phyloP scores from a whole-genome alignment of 2,888 invertebrate genomes.

The Harmothoe impar region DNA sequence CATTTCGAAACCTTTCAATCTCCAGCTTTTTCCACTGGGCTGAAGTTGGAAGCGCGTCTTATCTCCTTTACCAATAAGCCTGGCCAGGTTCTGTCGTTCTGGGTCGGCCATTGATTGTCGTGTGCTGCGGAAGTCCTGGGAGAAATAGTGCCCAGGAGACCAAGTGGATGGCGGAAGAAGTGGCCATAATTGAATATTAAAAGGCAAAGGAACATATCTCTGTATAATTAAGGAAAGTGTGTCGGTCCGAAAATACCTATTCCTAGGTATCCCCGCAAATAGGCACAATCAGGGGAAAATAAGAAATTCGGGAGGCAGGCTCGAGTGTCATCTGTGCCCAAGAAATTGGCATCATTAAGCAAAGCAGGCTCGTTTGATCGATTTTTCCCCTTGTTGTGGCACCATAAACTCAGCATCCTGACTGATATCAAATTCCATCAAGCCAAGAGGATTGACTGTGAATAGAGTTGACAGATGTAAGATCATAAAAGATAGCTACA shows the following conservation, averaged over 20 bases:
- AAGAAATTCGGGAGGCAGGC: background rate
- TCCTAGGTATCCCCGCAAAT: background rate
- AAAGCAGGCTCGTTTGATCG: background rate
- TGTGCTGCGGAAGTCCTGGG: background rate
- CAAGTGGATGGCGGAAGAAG: constrained; percentile 9
- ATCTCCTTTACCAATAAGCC: constrained; percentile 9
- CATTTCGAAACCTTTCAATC: constrained; percentile 30
- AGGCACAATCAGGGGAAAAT: background rate
- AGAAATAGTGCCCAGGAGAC: background rate
- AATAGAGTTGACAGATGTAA: background rate
- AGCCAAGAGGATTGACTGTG: background rate
- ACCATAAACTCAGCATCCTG: background rate
- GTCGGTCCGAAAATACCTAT: background rate
- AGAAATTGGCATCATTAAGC: constrained; percentile 26
- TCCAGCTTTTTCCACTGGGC: background rate
- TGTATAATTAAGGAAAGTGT: background rate
- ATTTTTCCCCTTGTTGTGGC: background rate
- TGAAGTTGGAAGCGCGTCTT: background rate
- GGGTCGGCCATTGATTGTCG: background rate
- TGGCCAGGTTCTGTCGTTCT: background rate
- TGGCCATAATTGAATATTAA: constrained; percentile 17
- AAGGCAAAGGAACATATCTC: background rate
- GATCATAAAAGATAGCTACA: background rate
- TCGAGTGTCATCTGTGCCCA: background rate
- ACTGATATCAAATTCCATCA: background rate